Evolutionary conservation across 2,797 vertebrate species (phyloP), one percentile per base, ranked within the genome.

Genomic region (Nyctibius grandis): DNA sequence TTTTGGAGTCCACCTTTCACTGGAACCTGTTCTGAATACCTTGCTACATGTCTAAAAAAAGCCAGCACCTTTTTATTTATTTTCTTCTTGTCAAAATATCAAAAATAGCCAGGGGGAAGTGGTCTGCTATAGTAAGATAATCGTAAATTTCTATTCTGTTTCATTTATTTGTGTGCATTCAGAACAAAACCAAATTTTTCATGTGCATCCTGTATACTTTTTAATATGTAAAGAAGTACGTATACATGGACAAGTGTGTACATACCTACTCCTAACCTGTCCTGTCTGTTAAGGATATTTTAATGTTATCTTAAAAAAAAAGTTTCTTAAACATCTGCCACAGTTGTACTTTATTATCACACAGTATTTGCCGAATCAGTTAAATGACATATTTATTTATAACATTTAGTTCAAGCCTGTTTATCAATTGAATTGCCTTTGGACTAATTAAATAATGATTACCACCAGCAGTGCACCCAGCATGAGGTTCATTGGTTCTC

Each of bases 241-340:
- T 48, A 25, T 15, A 17, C 1, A 0, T 7, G 16, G 26, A 8
- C 11, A 44, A 42, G 26, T 10, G 1, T 12, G 15, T 57, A n/a
- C 4, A 42, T 1, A 0, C 17, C 28, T 12, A 9, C 0, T 2
- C 14, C 19, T 20, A 7, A 65, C 38, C 16, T 57, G 18, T 33
- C 26, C 12, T 33, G 8, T 5, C 34, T 72, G 25, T 61, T n/a
- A n/a, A 57, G 69, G 73, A 45, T 57, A 45, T n/a, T 74, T 64
- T 47, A 11, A 6, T 34, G 16, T 47, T 89, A 63, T 13, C 26
- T 47, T 2, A 2, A 34, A 67, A 84, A 28, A 45, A 48, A 9
- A 42, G 1, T 3, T 83, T 18, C 28, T 54, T 77, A 34, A 56
- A 65, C 9, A 9, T 61, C 31, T 93, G 6, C 15, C 31, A 48